These are phyloP conservation scores for Melitaea athalia DNA, from an alignment of 2,888 invertebrate species.

Conservation along the genomic window DNA sequence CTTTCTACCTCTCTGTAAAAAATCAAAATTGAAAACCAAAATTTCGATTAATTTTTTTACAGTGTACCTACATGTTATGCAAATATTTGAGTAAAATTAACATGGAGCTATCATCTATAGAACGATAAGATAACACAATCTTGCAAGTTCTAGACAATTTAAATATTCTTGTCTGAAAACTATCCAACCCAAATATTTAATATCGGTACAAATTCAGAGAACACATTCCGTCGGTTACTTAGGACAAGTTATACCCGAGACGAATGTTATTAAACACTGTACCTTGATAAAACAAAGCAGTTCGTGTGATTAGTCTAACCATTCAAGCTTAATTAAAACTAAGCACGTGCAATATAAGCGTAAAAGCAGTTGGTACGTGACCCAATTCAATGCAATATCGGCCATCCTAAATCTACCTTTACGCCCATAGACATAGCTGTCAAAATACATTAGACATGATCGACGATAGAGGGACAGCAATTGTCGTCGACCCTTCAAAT, in stretches of 20 bases:
- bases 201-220: background rate
- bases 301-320: conserved; percentile 18
- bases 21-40: too few relatives aligned
- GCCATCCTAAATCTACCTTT: conserved; percentile 2
- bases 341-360: conserved; percentile 15
- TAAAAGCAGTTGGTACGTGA: conserved; percentile 20
- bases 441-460: background rate
- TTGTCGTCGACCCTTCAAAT: conserved; percentile 9
- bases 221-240: background rate
- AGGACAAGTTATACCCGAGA: background rate
- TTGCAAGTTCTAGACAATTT: too few relatives aligned
- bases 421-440: background rate
- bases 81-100: too few relatives aligned
- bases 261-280: conserved; percentile 3
- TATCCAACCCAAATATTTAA: too few relatives aligned
- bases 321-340: conserved; percentile 30
- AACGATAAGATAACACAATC: too few relatives aligned
- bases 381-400: background rate
- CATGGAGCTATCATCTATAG: too few relatives aligned
- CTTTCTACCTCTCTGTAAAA: too few relatives aligned
- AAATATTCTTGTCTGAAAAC: too few relatives aligned
- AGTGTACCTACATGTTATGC: too few relatives aligned
- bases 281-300: conserved; percentile 13
- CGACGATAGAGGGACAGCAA: background rate
- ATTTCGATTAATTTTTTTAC: too few relatives aligned